Percentiles rank a stretch among this genome's conserved stretches.
Conservation (phyloP, 2,797 vertebrate genomes). For the Cyprinella venusta region DNA sequence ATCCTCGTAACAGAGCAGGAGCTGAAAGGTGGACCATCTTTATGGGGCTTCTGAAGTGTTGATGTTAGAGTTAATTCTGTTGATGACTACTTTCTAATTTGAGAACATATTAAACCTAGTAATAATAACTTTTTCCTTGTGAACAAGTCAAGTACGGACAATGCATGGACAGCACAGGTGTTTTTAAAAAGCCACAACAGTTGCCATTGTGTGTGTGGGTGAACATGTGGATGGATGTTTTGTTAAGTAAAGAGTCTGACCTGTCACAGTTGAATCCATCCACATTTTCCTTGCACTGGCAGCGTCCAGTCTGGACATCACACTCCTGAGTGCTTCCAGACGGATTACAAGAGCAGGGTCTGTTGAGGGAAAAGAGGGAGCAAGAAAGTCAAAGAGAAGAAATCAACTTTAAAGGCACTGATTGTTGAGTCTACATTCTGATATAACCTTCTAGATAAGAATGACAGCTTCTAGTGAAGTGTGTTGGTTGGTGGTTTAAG, state of each 20-base stretch:
- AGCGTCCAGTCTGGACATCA: constrained; percentile 88
- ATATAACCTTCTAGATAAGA: not conserved
- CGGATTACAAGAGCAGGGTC: constrained; percentile 86
- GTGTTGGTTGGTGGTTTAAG: not conserved
- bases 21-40: constrained; percentile 44
- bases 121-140: constrained; percentile 20
- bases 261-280: constrained; percentile 97
- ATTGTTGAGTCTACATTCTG: constrained; percentile 28
- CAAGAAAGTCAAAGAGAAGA: not conserved
- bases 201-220: not conserved
- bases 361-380: constrained; percentile 58
- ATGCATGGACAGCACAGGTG: not conserved
- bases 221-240: constrained; percentile 12
- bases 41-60: not conserved
- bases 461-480: not conserved
- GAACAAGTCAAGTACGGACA: constrained; percentile 13
- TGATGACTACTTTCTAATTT: constrained; percentile 39
- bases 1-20: constrained; percentile 20
- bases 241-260: constrained; percentile 65
- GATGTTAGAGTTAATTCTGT: not conserved
- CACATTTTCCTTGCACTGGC: constrained; percentile 91
- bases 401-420: constrained; percentile 2
- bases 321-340: constrained; percentile 92
- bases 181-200: not conserved
- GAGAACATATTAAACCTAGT: constrained; percentile 27